Percentiles rank a stretch among this genome's conserved stretches.
phyloP scores from a whole-genome alignment of 2,888 invertebrate genomes.

The Caradrina clavipalpis region DNA sequence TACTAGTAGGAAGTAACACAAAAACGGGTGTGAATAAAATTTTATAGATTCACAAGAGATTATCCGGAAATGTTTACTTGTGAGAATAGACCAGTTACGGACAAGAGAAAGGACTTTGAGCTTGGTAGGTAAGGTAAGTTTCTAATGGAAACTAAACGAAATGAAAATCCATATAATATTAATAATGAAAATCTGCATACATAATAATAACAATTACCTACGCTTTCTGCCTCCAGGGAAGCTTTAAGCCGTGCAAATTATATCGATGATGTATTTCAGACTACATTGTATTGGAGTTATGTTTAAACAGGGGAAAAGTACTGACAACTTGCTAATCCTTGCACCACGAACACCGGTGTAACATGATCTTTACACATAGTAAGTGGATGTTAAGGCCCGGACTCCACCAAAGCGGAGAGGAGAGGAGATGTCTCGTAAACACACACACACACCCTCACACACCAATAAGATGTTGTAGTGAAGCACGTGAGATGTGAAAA shows the following conservation, averaged over 20 bases:
- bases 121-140: constrained; percentile 11
- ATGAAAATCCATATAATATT: constrained; percentile 29
- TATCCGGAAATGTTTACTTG: constrained; percentile 35
- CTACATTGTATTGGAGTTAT: constrained; percentile 6
- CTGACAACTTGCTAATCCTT: constrained; percentile 26
- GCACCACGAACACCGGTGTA: not conserved
- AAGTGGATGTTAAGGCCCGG: not conserved
- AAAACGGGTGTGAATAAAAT: constrained; percentile 53
- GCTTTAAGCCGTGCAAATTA: constrained; percentile 18
- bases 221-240: constrained; percentile 46
- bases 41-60: constrained; percentile 50
- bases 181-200: constrained; percentile 40
- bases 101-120: constrained; percentile 45
- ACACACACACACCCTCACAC: no score
- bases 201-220: constrained; percentile 29
- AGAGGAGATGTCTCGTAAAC: no score
- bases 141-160: constrained; percentile 9
- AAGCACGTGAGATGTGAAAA: no score
- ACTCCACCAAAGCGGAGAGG: no score
- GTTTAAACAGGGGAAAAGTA: constrained; percentile 12
- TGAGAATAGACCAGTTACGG: constrained; percentile 17
- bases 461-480: no score
- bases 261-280: constrained; percentile 10
- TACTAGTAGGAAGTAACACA: constrained; percentile 55
- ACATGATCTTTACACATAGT: not conserved